Base-by-base conservation (phyloP, 2,797 vertebrate species). In the Eurystomus glaucurus region DNA sequence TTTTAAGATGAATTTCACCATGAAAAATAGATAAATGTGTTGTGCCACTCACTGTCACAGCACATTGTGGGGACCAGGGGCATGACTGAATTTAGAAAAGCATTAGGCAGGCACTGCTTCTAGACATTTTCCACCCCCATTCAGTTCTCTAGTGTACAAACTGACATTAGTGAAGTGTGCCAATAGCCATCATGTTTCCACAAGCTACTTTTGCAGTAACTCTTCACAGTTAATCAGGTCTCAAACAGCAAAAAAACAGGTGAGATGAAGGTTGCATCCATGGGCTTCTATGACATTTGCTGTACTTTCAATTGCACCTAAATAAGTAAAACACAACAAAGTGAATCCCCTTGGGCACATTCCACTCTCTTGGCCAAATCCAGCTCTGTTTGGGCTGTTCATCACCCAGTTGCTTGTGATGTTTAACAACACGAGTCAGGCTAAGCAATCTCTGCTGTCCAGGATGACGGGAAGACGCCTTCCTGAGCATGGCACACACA, bases 401-500 rank as follows among this genome's bases (percentile, higher is more conserved):
- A 60, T 43, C 62, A n/a, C 10, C 39, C 1, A 0, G 4, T n/a
- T 35, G 79, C 62, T 18, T 70, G 74, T 26, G n/a, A 29, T 74
- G 46, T 58, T 76, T 66, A 74, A 33, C 31, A 41, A 21, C 19
- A 6, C 7, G 17, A 83, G 16, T 31, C 37, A 57, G 28, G 57
- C 8, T 46, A 28, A 82, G 39, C 37, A 62, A 35, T 2, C 17
- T 61, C 55, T 70, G 39, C 37, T 1, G 0, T 29, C 8, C 39
- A 31, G 22, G 21, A 28, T 10, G 51, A 5, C 28, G 35, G 33
- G 39, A 61, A 88, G 33, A 43, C 0, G 4, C 31, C 35, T 54
- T 43, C 52, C 26, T 50, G 61, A 61, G 66, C 0, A 1, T 5
- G 5, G 31, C 54, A 51, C 2, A 1, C 4, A 2, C 0, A 2